Conservation (phyloP, 2,888 invertebrate genomes). For the Lasioglossum oenotherae region DNA sequence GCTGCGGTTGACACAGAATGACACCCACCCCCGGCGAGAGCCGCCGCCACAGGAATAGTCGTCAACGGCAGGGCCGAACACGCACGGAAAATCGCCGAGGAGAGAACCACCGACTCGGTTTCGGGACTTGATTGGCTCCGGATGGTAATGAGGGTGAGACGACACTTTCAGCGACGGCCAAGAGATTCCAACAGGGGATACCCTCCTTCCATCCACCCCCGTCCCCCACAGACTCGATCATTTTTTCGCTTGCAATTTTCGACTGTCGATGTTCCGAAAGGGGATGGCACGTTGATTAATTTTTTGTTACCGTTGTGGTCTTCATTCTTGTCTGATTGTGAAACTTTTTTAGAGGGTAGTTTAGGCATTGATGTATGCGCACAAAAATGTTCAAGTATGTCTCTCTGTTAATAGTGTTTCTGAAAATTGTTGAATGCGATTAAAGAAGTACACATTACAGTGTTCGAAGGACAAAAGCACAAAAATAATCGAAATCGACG, state of each 20-base stretch:
- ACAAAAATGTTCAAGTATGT: neutral
- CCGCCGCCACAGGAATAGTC: slow-evolving; percentile 67
- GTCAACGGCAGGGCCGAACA: slow-evolving; percentile 67
- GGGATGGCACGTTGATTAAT: neutral
- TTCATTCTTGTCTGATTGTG: neutral
- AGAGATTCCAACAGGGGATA: slow-evolving; percentile 9
- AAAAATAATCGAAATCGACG: neutral
- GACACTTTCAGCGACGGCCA: slow-evolving; percentile 32
- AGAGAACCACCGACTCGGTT: slow-evolving; percentile 17
- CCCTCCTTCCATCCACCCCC: neutral
- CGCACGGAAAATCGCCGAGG: slow-evolving; percentile 47
- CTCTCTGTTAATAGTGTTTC: neutral
- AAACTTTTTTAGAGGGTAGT: neutral
- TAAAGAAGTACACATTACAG: neutral
- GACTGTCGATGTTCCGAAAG: neutral
- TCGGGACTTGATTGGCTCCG: slow-evolving; percentile 32
- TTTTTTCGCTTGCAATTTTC: neutral
- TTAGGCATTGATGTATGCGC: neutral
- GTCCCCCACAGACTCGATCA: neutral
- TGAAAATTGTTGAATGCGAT: neutral
- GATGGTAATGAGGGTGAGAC: slow-evolving; percentile 41
- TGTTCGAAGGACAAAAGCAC: neutral
- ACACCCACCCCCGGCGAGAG: slow-evolving; percentile 74
- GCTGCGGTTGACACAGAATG: slow-evolving; percentile 84
- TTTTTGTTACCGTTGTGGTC: neutral